Base-by-base conservation (phyloP, 2,113 vertebrate genomes). In the Cynoglossus semilaevis region DNA sequence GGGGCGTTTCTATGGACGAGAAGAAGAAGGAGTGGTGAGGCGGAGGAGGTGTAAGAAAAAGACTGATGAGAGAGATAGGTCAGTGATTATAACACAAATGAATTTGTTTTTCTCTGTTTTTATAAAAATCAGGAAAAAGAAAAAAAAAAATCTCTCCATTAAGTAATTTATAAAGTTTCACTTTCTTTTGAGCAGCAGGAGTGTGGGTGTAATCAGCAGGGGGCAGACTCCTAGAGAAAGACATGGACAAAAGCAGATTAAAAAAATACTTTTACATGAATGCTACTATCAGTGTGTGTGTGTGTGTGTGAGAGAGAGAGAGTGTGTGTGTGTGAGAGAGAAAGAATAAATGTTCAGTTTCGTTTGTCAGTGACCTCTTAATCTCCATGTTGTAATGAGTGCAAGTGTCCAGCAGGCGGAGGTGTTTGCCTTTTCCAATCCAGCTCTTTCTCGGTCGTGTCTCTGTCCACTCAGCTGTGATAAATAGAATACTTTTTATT, bases 1-100 rank as follows among this genome's bases (percentile, higher is more conserved):
- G 96, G 0, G 97, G 97, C 0, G 97, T 99, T 61, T 99, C 97
- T 78, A 98, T 99, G 96, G 97, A 99, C 41, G 96, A 98, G 89
- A 99, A 99, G 88, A 99, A 99, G 84, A 98, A 99, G 56, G 96
- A 98, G 80, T 98, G 97, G 97, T 99, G 8, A 47, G 42, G 11
- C 36, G 59, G 40, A 38, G n/a, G n/a, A 54, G 51, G 64, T 51
- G 8, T 57, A 29, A 71, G 70, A 66, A 67, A 41, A 41, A 41
- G 38, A 41, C 38, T 41, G 38, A 41, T 41, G 38, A 41, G 22
- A 6, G 22, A 29, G 22, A 29, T 29, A 41, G 10, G 38, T 41
- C 38, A 41, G 38, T 41, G 38, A 29, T 29, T 2, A 29, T 13
- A 41, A 12, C 38, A 14, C 14, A 4, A 29, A 29, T 29, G 22